A percentile compares a stretch with the other conserved stretches of the same genome.
Conservation (phyloP, 2,797 vertebrate species). For the Ara ararauna region DNA sequence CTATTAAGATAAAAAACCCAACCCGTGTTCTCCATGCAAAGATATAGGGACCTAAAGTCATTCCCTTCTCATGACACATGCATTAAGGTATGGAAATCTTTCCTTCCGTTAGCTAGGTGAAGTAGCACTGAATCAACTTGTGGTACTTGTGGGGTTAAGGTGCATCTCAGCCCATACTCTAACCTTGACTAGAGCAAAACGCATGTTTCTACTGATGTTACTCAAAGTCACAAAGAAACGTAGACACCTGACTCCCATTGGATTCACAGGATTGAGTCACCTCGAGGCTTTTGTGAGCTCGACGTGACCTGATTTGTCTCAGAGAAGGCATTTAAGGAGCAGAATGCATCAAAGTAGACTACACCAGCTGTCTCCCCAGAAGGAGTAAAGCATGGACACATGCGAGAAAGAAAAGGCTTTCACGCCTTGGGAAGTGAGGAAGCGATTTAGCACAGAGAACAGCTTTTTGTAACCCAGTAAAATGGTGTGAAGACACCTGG, state of each 20-base stretch:
- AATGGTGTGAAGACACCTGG: slow-evolving; percentile 76
- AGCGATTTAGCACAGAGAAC: slow-evolving; percentile 71
- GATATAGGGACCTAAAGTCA: neutral
- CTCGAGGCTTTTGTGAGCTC: neutral
- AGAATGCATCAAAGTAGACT: slow-evolving; percentile 3
- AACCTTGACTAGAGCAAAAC: neutral
- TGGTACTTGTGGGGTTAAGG: neutral
- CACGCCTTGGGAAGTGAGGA: slow-evolving; percentile 56
- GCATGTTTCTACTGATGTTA: neutral
- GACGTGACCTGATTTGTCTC: slow-evolving; percentile 28
- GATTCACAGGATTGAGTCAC: neutral
- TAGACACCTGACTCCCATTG: neutral
- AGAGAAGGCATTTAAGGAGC: neutral
- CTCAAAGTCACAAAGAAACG: neutral
- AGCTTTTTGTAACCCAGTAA: slow-evolving; percentile 70
- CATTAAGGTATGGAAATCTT: neutral
- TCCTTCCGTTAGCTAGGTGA: neutral
- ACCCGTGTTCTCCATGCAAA: neutral
- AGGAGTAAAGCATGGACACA: slow-evolving; percentile 38
- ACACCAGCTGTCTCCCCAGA: slow-evolving; percentile 60
- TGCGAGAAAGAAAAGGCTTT: slow-evolving; percentile 47
- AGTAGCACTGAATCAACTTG: neutral
- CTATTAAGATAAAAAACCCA: neutral
- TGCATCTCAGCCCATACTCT: neutral
- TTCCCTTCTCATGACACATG: neutral